Percentiles rank a stretch among this genome's conserved stretches.
phyloP scores from a whole-genome alignment of 2,888 invertebrate species.

The Aproaerema taeniolella region DNA sequence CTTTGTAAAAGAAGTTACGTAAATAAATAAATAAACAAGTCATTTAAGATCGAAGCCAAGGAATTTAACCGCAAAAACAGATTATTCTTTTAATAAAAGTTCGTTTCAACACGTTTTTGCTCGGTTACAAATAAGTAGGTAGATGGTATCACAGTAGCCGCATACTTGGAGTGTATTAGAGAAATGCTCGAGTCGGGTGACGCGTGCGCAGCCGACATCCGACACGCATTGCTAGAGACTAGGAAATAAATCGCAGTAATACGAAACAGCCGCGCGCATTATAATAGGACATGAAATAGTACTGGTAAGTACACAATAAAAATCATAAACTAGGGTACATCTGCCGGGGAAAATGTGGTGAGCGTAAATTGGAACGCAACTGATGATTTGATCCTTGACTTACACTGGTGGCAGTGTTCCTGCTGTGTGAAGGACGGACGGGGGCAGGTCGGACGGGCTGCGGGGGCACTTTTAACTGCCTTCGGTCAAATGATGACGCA shows the following conservation, averaged over 20 bases:
- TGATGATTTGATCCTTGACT: constrained; percentile 28
- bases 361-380: not conserved
- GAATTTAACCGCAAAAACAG: no score
- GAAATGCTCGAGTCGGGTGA: constrained; percentile 51
- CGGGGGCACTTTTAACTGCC: constrained; percentile 66
- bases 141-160: constrained; percentile 24
- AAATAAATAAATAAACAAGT: constrained; percentile 30
- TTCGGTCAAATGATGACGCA: constrained; percentile 69
- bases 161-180: constrained; percentile 30
- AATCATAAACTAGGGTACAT: no score
- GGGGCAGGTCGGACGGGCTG: constrained; percentile 65
- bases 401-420: constrained; percentile 57
- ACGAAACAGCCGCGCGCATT: constrained; percentile 38
- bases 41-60: no score
- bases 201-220: constrained; percentile 53
- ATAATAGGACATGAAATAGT: constrained; percentile 40
- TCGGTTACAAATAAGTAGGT: constrained; percentile 7
- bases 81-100: no score
- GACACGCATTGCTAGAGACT: constrained; percentile 60
- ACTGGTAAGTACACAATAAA: no score
- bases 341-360: constrained; percentile 2
- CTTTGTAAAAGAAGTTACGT: constrained; percentile 47
- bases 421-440: constrained; percentile 49
- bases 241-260: constrained; percentile 52
- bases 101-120: no score